Evolutionary conservation across 1,140 invertebrate genomes (phyloP).

Genomic region (Drosophila sturtevanti): DNA sequence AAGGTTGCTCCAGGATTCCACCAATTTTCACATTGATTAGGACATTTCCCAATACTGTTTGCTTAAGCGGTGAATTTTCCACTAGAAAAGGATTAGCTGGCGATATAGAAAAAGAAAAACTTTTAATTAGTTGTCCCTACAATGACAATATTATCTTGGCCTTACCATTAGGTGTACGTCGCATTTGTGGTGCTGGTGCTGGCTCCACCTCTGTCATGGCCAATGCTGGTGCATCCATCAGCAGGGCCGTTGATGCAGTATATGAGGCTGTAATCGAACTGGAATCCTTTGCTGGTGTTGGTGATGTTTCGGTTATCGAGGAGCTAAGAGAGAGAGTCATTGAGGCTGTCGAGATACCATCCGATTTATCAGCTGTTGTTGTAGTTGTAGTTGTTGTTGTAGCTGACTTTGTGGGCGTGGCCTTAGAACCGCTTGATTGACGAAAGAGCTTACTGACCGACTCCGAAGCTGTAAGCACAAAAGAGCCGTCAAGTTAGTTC

Average conservation of each 20-base stretch:
- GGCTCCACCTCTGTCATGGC: neutral
- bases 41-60: conserved; percentile 51
- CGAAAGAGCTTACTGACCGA: conserved; percentile 82
- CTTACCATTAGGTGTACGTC: conserved; percentile 68
- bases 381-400: neutral
- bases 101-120: conserved; percentile 33
- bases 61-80: conserved; percentile 58
- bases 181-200: conserved; percentile 50
- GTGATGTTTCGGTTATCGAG: conserved; percentile 57
- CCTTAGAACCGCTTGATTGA: conserved; percentile 66
- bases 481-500: conserved; percentile 46
- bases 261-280: conserved; percentile 59
- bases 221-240: conserved; percentile 55
- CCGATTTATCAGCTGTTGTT: conserved; percentile 53
- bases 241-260: conserved; percentile 70
- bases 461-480: conserved; percentile 68
- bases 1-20: conserved; percentile 70
- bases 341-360: conserved; percentile 63
- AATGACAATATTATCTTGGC: neutral
- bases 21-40: conserved; percentile 74
- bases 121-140: conserved; percentile 55
- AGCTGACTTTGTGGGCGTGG: conserved; percentile 57
- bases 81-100: conserved; percentile 75
- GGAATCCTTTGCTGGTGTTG: conserved; percentile 63
- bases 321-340: conserved; percentile 71